phyloP scores from a whole-genome alignment of 2,888 invertebrate genomes.

The Scaptomyza caliginosa region DNA sequence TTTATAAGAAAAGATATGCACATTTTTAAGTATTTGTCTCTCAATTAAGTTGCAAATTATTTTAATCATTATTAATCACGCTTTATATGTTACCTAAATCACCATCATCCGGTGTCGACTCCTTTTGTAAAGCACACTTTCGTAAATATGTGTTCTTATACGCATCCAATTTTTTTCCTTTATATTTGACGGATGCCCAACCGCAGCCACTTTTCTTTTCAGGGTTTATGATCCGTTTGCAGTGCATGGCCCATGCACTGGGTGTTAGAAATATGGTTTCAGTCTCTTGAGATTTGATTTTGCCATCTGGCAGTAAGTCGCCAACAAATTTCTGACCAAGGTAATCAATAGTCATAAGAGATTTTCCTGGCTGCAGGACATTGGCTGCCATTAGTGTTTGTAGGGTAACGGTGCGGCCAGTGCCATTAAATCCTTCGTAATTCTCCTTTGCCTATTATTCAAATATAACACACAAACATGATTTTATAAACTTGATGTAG shows the following conservation, averaged over 20 bases:
- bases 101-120: conserved; percentile 82
- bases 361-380: conserved; percentile 92
- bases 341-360: conserved; percentile 95
- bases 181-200: conserved; percentile 96
- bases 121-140: conserved; percentile 87
- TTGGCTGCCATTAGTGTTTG: conserved; percentile 94
- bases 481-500: background rate
- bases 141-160: conserved; percentile 94
- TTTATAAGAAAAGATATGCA: background rate
- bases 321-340: conserved; percentile 96
- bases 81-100: conserved; percentile 64
- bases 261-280: conserved; percentile 94
- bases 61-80: background rate
- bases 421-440: conserved; percentile 83
- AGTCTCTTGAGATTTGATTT: conserved; percentile 94
- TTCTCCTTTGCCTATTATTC: conserved; percentile 78
- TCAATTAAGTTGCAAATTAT: too few relatives aligned
- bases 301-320: conserved; percentile 93
- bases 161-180: conserved; percentile 93
- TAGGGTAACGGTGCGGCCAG: conserved; percentile 90
- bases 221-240: conserved; percentile 95
- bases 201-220: conserved; percentile 96
- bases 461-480: background rate
- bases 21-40: too few relatives aligned
- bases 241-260: conserved; percentile 96